Conservation (phyloP, 2,113 vertebrate species). For the Murina feae region DNA sequence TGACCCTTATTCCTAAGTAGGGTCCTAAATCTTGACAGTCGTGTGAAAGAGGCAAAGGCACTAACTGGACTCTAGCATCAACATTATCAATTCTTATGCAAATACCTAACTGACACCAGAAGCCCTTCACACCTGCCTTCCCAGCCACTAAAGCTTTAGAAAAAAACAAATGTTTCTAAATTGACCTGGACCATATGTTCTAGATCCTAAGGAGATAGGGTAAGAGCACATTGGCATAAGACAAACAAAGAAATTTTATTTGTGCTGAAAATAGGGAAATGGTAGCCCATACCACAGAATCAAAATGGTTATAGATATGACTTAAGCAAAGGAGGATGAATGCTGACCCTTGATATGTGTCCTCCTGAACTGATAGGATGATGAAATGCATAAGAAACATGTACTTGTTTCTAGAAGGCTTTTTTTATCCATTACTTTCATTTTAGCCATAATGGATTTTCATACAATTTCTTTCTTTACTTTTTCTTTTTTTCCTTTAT, state of each 20-base stretch:
- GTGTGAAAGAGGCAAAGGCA: neutral
- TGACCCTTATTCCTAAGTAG: neutral
- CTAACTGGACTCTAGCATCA: neutral
- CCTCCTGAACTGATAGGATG: neutral
- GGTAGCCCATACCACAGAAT: neutral
- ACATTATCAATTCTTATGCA: neutral
- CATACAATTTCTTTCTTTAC: conserved; percentile 56
- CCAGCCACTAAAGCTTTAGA: neutral
- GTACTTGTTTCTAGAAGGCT: neutral
- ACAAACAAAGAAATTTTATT: neutral
- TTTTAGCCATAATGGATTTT: conserved; percentile 57
- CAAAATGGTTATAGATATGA: neutral
- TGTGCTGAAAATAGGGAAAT: neutral
- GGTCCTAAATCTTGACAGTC: neutral
- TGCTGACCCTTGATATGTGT: neutral
- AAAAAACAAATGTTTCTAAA: neutral
- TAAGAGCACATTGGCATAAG: neutral
- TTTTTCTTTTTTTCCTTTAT: conserved; percentile 20
- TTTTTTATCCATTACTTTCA: conserved; percentile 49
- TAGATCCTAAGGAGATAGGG: neutral
- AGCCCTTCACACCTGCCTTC: neutral
- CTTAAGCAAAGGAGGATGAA: neutral
- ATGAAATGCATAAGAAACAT: neutral
- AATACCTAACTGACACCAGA: neutral
- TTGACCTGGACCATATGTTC: neutral